phyloP scores from a whole-genome alignment of 2,888 invertebrate genomes.

The Norana najaformis region DNA sequence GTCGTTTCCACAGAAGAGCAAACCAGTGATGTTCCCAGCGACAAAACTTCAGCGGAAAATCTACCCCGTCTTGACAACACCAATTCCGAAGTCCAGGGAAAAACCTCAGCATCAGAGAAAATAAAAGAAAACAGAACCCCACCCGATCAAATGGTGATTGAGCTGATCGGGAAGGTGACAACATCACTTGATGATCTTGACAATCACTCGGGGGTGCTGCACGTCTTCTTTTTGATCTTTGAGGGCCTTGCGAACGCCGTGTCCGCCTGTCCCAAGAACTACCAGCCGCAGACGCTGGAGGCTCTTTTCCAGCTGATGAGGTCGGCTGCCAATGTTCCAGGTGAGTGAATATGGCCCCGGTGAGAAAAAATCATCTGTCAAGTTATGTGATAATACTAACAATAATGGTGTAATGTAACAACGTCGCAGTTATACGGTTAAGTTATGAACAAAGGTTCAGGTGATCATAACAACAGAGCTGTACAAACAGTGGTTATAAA shows the following conservation, averaged over 20 bases:
- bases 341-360: slow-evolving; percentile 49
- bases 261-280: slow-evolving; percentile 73
- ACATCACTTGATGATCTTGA: slow-evolving; percentile 52
- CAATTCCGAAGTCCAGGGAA: not conserved
- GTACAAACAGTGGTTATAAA: not conserved
- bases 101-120: not conserved
- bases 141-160: not conserved
- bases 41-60: not conserved
- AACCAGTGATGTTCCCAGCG: not conserved
- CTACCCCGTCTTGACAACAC: not conserved
- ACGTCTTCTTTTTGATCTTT: slow-evolving; percentile 83
- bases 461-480: not conserved
- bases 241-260: slow-evolving; percentile 72
- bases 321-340: slow-evolving; percentile 76
- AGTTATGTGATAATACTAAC: not conserved
- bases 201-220: slow-evolving; percentile 71
- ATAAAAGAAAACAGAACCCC: not conserved
- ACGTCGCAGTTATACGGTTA: no score
- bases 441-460: not conserved
- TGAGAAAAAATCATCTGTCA: not conserved
- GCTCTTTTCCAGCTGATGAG: slow-evolving; percentile 82
- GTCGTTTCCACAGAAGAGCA: not conserved
- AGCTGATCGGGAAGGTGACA: not conserved
- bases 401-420: not conserved
- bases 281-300: slow-evolving; percentile 85